phyloP scores from a whole-genome alignment of 1,140 invertebrate genomes.

The Monomorium pharaonis region DNA sequence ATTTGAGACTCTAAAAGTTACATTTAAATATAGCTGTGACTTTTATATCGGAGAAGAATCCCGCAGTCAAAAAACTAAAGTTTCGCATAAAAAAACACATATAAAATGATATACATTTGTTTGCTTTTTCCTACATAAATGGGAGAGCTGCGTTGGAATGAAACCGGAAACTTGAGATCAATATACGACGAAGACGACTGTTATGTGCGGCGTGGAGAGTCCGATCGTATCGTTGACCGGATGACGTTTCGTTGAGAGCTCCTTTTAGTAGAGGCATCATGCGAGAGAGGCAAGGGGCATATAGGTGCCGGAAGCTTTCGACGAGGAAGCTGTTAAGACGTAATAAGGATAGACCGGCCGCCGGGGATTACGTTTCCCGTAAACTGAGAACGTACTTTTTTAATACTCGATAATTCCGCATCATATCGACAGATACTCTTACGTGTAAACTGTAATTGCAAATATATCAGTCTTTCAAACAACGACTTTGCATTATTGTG shows the following conservation, averaged over 20 bases:
- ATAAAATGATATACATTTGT: constrained; percentile 19
- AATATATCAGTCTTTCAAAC: background rate
- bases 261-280: constrained; percentile 50
- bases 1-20: constrained; percentile 1
- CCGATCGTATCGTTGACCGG: constrained; percentile 54
- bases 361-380: constrained; percentile 38
- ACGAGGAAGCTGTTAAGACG: constrained; percentile 29
- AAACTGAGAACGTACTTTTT: constrained; percentile 35
- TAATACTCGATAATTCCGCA: constrained; percentile 40
- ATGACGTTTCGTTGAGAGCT: constrained; percentile 59
- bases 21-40: background rate
- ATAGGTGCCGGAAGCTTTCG: constrained; percentile 58
- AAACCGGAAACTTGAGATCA: constrained; percentile 19
- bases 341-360: constrained; percentile 46
- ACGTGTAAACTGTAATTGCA: constrained; percentile 2
- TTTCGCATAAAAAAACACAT: background rate
- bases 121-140: background rate
- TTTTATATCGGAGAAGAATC: background rate
- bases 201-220: constrained; percentile 34
- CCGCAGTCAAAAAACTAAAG: background rate
- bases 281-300: constrained; percentile 10
- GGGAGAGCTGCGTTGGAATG: background rate
- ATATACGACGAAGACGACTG: constrained; percentile 30
- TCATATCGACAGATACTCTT: background rate
- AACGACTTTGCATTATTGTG: background rate